Evolutionary conservation across 1,140 invertebrate genomes (phyloP), one percentile per base, ranked within the genome.

Genomic region (Hypothenemus hampei): DNA sequence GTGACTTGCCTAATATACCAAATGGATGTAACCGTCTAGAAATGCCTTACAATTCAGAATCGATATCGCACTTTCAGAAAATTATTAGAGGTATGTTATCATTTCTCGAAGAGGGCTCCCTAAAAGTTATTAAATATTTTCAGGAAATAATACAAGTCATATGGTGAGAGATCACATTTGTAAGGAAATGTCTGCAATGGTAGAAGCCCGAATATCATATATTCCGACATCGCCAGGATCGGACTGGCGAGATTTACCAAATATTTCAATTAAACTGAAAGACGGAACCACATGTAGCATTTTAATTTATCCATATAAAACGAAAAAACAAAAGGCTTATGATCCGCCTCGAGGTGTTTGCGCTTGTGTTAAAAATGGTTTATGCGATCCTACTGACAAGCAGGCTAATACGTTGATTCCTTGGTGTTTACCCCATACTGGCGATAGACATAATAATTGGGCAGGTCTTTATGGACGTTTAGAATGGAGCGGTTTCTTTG

Each of bases 391-490:
- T 1, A 70, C 74, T 58, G 86, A 90, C 70, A 80, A 81, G 43
- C 91, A 93, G 74, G 84, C 83, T 65, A 87, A 90, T 69, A 93
- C 91, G 1, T 69, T 93, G 24, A 88, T 94, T 45, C 91, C 91
- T 1, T 94, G 91, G 91, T 93, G 90, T 69, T 74, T 93, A 49
- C 89, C 90, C 18, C 91, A 93, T 69, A 93, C 91, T 1, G 87
- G 81, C 20, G 89, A 92, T 71, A 71, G 89, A 19, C 87, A 93
- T 70, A 90, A 91, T 72, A 75, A 93, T 72, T 94, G 91, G 91
- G 80, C 87, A 0, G 83, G 82, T 1, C 67, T 84, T 3, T 84
- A 83, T 76, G 86, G 90, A 1, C 77, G 91, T 46, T 66, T 93
- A 1, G 82, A 86, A 50, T 92, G 88, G 88, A 81, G 89, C 65